A percentile compares a stretch with the other conserved stretches of the same genome.
Conservation (phyloP, 2,797 vertebrate genomes). For the Perodicticus potto region DNA sequence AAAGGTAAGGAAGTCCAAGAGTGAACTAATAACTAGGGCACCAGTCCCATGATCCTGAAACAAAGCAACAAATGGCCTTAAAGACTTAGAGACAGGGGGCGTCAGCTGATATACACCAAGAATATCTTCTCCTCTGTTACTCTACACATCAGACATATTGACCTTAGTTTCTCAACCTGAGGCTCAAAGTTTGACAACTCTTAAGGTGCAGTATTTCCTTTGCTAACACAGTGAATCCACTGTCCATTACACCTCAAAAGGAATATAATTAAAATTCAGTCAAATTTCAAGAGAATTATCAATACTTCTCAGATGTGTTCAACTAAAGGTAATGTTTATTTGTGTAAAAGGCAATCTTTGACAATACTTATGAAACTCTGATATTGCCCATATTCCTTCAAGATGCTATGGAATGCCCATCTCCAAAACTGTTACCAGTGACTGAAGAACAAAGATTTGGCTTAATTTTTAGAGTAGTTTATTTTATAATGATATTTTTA, state of each 20-base stretch:
- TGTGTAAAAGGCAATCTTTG: slow-evolving; percentile 33
- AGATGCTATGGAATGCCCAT: background rate
- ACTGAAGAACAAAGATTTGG: background rate
- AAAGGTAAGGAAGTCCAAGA: slow-evolving; percentile 99
- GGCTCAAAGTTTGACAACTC: background rate
- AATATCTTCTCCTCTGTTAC: background rate
- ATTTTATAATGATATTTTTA: slow-evolving; percentile 38
- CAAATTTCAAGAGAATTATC: slow-evolving; percentile 47
- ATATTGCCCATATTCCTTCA: background rate
- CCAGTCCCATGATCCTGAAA: slow-evolving; percentile 97
- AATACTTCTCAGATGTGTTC: background rate
- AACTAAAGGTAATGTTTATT: slow-evolving; percentile 1
- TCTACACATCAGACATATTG: background rate
- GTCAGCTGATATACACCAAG: background rate
- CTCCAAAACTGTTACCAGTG: slow-evolving; percentile 16
- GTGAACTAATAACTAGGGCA: slow-evolving; percentile 98
- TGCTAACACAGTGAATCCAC: background rate
- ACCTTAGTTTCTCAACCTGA: slow-evolving; percentile 18
- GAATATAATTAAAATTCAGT: slow-evolving; percentile 54
- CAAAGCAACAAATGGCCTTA: slow-evolving; percentile 52
- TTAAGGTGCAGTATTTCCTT: background rate
- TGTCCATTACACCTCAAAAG: background rate
- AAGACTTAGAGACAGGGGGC: background rate
- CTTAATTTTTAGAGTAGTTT: slow-evolving; percentile 39
- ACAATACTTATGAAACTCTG: background rate